Percentiles rank a stretch among this genome's conserved stretches.
Evolutionary conservation across 2,797 vertebrate genomes (phyloP).

Genomic region (Arctocebus calabarensis): DNA sequence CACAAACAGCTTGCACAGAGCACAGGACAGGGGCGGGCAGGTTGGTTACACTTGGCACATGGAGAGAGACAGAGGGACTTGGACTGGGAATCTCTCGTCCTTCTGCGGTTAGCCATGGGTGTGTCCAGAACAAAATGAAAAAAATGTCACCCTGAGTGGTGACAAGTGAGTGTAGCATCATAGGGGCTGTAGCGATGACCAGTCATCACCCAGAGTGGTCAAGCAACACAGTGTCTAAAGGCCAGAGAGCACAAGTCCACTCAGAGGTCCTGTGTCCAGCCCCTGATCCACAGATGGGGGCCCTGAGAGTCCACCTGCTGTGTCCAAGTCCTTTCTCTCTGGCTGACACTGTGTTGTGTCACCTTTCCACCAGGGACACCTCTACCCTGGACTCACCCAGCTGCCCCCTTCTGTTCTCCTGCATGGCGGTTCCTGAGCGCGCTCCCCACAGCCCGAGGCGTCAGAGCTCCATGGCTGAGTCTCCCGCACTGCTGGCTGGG

Average conservation of each 20-base stretch:
- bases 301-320: too few species aligned
- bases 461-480: accelerated
- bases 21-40: accelerated
- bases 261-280: background rate
- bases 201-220: too few species aligned
- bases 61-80: accelerated
- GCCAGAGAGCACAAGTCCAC: background rate
- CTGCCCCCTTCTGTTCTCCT: accelerated
- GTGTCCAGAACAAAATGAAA: background rate
- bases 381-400: too few species aligned
- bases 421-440: accelerated
- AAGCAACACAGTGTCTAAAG: too few species aligned
- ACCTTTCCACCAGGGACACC: background rate
- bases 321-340: background rate
- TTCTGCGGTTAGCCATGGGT: accelerated
- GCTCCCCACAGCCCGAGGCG: accelerated
- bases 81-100: accelerated
- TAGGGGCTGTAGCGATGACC: too few species aligned
- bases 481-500: background rate
- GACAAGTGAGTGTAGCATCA: too few species aligned
- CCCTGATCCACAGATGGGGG: too few species aligned
- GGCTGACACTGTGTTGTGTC: background rate
- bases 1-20: accelerated
- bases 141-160: too few species aligned
- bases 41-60: accelerated